These are phyloP conservation scores for Thereva nobilitata DNA, from an alignment of 2,888 invertebrate species.

Conservation along the genomic window DNA sequence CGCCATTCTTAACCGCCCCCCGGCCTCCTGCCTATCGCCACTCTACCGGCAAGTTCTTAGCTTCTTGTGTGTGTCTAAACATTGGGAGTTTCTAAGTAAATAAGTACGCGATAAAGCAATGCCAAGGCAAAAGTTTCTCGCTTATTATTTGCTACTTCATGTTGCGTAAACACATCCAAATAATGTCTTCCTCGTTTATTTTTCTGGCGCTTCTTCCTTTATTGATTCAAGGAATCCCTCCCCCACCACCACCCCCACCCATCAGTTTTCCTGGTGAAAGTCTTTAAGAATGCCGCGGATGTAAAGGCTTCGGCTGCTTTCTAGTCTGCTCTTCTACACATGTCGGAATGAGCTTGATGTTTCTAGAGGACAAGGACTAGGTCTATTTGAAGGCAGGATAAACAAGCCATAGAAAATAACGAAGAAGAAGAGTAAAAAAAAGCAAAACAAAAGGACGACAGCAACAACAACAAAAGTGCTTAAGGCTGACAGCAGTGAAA, in stretches of 20 bases:
- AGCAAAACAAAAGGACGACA: conserved; percentile 8
- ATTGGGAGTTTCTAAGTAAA: conserved; percentile 24
- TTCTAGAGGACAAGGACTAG: not conserved
- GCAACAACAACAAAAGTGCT: conserved; percentile 16
- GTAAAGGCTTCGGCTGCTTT: not conserved
- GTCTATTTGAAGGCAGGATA: conserved; percentile 2
- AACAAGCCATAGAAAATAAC: too few species aligned
- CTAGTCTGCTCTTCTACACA: not conserved
- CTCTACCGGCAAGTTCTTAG: too few species aligned
- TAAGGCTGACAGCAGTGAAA: conserved; percentile 5
- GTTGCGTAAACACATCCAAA: conserved; percentile 40
- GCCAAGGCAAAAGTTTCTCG: conserved; percentile 19
- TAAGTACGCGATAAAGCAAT: conserved; percentile 3
- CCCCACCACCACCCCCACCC: too few species aligned
- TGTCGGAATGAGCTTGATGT: not conserved
- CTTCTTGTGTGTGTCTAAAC: not conserved
- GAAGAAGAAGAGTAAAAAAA: too few species aligned
- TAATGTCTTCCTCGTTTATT: conserved; percentile 38
- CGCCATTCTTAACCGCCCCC: not conserved
- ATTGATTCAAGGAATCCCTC: conserved; percentile 17
- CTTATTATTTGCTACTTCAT: conserved; percentile 41
- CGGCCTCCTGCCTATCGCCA: too few species aligned
- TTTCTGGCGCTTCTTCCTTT: conserved; percentile 26
- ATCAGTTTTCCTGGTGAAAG: not conserved
- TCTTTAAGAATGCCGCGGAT: conserved; percentile 13